A percentile compares a stretch with the other conserved stretches of the same genome.
Conservation (phyloP, 2,888 invertebrate species). For the Dimorphilus gyrociliatus region DNA sequence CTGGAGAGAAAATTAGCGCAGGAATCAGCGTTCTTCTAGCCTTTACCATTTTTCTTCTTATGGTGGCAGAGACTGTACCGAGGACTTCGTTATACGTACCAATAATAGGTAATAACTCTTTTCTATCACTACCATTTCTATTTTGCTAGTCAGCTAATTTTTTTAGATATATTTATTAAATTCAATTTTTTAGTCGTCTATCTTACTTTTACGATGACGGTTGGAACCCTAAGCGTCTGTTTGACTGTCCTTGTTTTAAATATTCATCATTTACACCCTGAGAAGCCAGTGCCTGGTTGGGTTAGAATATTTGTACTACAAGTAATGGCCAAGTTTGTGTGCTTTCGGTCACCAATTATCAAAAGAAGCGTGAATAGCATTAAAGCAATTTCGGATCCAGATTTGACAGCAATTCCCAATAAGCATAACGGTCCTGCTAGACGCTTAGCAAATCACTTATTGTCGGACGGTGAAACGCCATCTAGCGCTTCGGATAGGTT, state of each 20-base stretch:
- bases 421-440: no score
- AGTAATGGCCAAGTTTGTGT: constrained; percentile 10
- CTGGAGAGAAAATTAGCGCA: constrained; percentile 13
- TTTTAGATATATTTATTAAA: no score
- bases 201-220: constrained; percentile 13
- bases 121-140: no score
- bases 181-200: constrained; percentile 13
- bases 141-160: no score
- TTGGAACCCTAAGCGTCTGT: constrained; percentile 12
- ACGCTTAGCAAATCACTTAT: no score
- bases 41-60: constrained; percentile 13
- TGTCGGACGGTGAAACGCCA: no score
- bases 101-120: constrained; percentile 12
- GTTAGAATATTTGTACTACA: constrained; percentile 8
- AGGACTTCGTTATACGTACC: constrained; percentile 15
- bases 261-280: constrained; percentile 10
- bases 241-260: constrained; percentile 13
- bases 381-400: no score
- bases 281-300: constrained; percentile 11
- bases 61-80: constrained; percentile 15
- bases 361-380: no score
- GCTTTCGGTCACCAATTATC: constrained; percentile 9
- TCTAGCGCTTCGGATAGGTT: no score
- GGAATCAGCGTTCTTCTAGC: constrained; percentile 14
- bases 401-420: no score